These are phyloP conservation scores for Entomobrya multifasciata DNA, from an alignment of 2,888 invertebrate species.

Conservation along the genomic window DNA sequence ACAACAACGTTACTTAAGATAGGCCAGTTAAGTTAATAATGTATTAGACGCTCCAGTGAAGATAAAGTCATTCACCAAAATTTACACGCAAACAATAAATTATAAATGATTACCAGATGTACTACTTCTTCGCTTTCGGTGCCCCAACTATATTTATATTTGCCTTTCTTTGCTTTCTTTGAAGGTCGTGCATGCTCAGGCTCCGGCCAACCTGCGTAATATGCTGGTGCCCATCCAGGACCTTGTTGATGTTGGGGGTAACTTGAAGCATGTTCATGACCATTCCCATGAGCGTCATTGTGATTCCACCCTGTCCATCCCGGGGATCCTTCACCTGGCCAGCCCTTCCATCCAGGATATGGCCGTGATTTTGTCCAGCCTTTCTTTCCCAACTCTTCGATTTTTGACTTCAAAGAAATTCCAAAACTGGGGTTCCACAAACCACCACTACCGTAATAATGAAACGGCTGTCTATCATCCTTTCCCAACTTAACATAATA, in stretches of 20 bases:
- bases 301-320: slow-evolving; percentile 36
- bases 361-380: neutral
- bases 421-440: slow-evolving; percentile 51
- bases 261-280: slow-evolving; percentile 23
- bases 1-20: too few relatives aligned
- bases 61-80: neutral
- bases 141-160: too few relatives aligned
- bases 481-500: slow-evolving; percentile 61
- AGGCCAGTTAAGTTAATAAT: too few relatives aligned
- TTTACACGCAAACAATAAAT: neutral
- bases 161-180: too few relatives aligned
- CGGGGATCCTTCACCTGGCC: too few relatives aligned
- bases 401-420: slow-evolving; percentile 52
- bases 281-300: neutral
- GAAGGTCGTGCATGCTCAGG: too few relatives aligned
- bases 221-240: slow-evolving; percentile 36
- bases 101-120: too few relatives aligned
- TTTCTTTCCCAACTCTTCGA: slow-evolving; percentile 30
- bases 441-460: slow-evolving; percentile 40
- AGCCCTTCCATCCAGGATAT: slow-evolving; percentile 3
- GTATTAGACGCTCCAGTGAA: too few relatives aligned
- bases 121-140: slow-evolving; percentile 46
- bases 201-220: slow-evolving; percentile 26
- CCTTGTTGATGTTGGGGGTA: slow-evolving; percentile 33
- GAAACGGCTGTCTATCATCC: slow-evolving; percentile 56